Percentiles rank a stretch among this genome's conserved stretches.
phyloP scores from a whole-genome alignment of 2,113 vertebrate genomes.

The Mastomys coucha region DNA sequence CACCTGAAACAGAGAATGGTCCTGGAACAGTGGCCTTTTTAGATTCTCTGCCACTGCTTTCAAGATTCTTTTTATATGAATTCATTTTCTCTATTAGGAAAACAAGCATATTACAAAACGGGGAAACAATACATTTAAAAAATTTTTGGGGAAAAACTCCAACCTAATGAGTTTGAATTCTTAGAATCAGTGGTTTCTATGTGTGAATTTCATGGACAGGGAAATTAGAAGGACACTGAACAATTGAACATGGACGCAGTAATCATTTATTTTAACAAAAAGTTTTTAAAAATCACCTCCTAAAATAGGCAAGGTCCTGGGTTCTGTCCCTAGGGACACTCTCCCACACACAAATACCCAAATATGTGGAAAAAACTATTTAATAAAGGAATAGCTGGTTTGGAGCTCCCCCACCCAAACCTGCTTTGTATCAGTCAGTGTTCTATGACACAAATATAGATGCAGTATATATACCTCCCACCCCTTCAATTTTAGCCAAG shows the following conservation, averaged over 20 bases:
- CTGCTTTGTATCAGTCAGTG: not conserved
- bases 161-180: not conserved
- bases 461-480: rapidly evolving
- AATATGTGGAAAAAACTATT: not conserved
- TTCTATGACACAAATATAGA: not conserved
- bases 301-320: not conserved
- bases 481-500: not conserved
- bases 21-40: rapidly evolving
- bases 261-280: not conserved
- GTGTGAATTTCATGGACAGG: not conserved
- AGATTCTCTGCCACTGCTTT: too few relatives aligned
- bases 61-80: not conserved
- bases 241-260: not conserved
- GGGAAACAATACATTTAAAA: not conserved
- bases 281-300: not conserved
- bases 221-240: not conserved
- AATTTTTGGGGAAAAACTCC: not conserved
- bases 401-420: not conserved
- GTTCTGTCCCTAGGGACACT: not conserved
- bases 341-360: not conserved
- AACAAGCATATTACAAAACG: not conserved
- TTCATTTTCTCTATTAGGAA: not conserved
- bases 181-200: not conserved
- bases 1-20: rapidly evolving
- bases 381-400: not conserved